Evolutionary conservation across 2,113 vertebrate genomes (phyloP), one percentile per base, ranked within the genome.

Genomic region (Neomonachus schauinslandi): DNA sequence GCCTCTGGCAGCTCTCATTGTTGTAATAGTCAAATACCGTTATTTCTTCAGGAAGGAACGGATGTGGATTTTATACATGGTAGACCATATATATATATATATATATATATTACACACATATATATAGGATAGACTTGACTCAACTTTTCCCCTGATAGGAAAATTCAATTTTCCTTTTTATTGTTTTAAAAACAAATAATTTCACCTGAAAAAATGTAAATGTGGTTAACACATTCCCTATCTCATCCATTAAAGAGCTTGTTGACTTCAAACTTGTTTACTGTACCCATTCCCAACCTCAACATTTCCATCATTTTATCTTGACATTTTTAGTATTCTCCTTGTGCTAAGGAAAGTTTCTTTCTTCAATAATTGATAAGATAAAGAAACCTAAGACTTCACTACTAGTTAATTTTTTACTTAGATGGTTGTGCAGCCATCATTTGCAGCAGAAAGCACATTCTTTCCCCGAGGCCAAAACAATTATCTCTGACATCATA

Each of bases 401-500:
- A 76, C 42, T 63, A 88, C 83, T 90, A 84, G 55, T 97, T 97
- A 95, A 95, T 97, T 98, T 98, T 97, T 97, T 97, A 97, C 97
- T 99, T 91, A 97, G 97, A 97, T 98, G 94, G 79, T 89, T 86
- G 91, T 79, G 21, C 96, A 97, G 81, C 85, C 96, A 94, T 98
- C 97, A 97, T 98, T 95, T 97, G 84, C 89, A 98, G 97, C 77
- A 96, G 95, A 98, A 95, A 98, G 97, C 96, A 98, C 96, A 98
- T 98, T 98, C 93, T 95, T 98, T 98, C 97, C 98, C 98, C 33
- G 94, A 97, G 98, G 98, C 98, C 97, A 98, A 99, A 98, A 98
- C 97, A 99, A 98, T 99, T 98, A 98, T 98, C 92, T 96, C 89
- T 97, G 97, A 98, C 98, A 98, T 98, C 98, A 98, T 97, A 96